A percentile compares a stretch with the other conserved stretches of the same genome.
Conservation (phyloP, 35 echinoderm and acorn worm species). For the Heliocidaris erythrogramma region DNA sequence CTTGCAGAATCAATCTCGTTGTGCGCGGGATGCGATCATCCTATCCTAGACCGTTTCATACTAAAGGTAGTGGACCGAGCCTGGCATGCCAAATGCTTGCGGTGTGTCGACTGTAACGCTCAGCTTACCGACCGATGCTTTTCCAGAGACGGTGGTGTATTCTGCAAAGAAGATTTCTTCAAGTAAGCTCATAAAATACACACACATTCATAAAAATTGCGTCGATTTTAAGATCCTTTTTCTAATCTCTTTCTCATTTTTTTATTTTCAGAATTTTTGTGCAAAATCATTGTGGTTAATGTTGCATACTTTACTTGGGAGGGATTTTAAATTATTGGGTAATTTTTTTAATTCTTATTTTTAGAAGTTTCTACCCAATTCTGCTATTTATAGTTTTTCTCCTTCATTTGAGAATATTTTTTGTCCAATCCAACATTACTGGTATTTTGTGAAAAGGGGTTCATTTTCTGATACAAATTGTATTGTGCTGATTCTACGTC, state of each 20-base stretch:
- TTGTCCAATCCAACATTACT: too few relatives aligned
- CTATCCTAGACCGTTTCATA: constrained; percentile 83
- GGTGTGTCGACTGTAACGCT: constrained; percentile 71
- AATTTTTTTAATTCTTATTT: too few relatives aligned
- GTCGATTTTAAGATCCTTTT: too few relatives aligned
- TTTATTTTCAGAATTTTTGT: background rate
- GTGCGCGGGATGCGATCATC: constrained; percentile 81
- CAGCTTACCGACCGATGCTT: constrained; percentile 80
- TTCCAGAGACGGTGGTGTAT: constrained; percentile 74
- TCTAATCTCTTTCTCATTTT: background rate
- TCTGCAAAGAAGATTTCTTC: constrained; percentile 69
- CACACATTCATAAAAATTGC: background rate
- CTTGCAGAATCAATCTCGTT: constrained; percentile 64
- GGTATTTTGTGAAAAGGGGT: too few relatives aligned
- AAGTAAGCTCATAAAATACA: background rate
- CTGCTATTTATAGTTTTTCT: too few relatives aligned
- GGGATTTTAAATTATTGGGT: too few relatives aligned
- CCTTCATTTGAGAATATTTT: too few relatives aligned
- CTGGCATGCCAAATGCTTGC: constrained; percentile 87
- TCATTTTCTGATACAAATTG: too few relatives aligned
- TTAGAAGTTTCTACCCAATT: too few relatives aligned
- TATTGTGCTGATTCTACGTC: too few relatives aligned
- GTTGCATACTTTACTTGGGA: background rate
- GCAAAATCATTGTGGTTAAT: background rate
- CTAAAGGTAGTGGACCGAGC: constrained; percentile 79